Evolutionary conservation across 53 echinoderm and acorn worm genomes (phyloP), one percentile per base, ranked within the genome.

Genomic region (Henricia sp.): DNA sequence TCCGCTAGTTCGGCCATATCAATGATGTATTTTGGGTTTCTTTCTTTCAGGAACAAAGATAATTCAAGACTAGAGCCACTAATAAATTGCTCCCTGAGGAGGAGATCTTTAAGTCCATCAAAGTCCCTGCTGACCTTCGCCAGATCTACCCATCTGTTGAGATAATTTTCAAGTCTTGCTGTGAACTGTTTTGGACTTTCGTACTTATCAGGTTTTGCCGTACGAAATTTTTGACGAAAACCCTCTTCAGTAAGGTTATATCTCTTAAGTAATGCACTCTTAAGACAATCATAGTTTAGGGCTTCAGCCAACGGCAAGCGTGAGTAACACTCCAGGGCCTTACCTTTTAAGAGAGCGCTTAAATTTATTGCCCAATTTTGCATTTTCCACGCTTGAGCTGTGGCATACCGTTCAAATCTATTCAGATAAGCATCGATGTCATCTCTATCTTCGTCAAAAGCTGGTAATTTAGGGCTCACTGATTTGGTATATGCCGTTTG

Each of bases 361-460:
- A n/a, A n/a, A n/a, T n/a, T n/a, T n/a, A n/a, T n/a, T n/a, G n/a
- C n/a, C n/a, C 68, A 83, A 19, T 46, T 41, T 13, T 66, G 21
- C 21, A 34, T 9, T n/a, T 43, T 34, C 83, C 67, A 67, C 24
- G 29, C 41, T 66, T 83, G 83, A 27, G 83, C 23, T 25, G 67
- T 46, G 48, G 67, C 67, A 26, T 67, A 67, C 8, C 65, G 25
- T 19, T 83, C 68, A 68, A 83, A 83, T 23, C 83, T 67, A n/a
- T 67, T 44, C n/a, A 83, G 35, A 43, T 83, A 51, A 1, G 69
- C 77, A 25, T 74, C 75, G 2, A 77, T 54, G 37, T 77, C 77
- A 77, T 77, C 77, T 34, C 36, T 77, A 4, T 59, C 60, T 4
- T 55, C 52, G 36, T 77, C 52, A 37, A 77, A 77, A 9, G 77